Conservation (phyloP, 2,797 vertebrate genomes). For the Rhynchonycteris naso region DNA sequence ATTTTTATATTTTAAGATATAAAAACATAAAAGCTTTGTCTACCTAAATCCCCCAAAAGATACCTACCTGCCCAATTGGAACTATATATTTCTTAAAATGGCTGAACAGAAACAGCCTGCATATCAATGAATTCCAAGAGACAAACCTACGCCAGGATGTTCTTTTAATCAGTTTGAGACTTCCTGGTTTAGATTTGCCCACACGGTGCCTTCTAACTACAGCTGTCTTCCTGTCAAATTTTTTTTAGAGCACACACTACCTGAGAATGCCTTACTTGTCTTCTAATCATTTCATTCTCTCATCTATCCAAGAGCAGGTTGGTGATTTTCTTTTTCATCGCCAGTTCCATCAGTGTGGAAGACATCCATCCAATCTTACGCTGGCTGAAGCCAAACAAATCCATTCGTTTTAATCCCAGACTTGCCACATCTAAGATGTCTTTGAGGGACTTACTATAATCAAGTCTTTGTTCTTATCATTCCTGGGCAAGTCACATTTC, state of each 20-base stretch:
- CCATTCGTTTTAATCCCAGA: constrained; percentile 22
- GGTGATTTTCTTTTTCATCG: constrained; percentile 9
- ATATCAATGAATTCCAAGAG: neutral
- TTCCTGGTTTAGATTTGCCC: neutral
- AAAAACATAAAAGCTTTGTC: neutral
- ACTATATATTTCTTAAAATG: neutral
- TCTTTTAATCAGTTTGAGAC: constrained; percentile 41
- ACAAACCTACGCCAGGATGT: neutral
- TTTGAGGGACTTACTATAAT: constrained; percentile 50
- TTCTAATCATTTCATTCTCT: constrained; percentile 42
- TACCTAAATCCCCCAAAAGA: neutral
- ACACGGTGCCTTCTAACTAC: neutral
- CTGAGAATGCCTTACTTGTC: constrained; percentile 9
- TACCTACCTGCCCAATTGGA: neutral
- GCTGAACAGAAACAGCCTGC: neutral
- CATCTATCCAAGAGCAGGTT: neutral
- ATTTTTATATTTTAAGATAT: neutral
- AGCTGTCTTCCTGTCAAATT: neutral
- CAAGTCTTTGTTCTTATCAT: constrained; percentile 49
- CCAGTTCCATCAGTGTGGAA: neutral
- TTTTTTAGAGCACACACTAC: neutral
- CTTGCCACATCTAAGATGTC: constrained; percentile 17
- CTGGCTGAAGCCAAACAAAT: neutral
- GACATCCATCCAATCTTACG: constrained; percentile 2
- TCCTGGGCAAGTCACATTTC: constrained; percentile 53